Conservation (phyloP, 2,888 invertebrate genomes). For the Chirona hameri region DNA sequence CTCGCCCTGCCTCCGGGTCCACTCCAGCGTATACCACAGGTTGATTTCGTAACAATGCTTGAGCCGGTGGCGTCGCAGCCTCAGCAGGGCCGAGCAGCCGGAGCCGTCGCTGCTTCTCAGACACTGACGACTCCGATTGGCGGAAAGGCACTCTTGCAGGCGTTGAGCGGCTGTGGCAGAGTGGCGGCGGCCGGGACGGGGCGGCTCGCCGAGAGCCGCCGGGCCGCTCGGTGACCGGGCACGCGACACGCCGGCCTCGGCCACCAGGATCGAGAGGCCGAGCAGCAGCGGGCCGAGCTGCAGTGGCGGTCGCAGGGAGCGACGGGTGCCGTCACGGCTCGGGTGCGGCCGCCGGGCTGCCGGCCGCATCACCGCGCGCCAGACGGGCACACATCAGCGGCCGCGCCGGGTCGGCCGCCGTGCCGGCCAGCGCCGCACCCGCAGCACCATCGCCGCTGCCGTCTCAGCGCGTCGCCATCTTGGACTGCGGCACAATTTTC, state of each 20-base stretch:
- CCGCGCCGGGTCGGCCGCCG: background rate
- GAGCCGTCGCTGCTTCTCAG: background rate
- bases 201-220: background rate
- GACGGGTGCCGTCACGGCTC: background rate
- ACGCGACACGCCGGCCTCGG: background rate
- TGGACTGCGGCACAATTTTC: no score
- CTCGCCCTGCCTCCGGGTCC: background rate
- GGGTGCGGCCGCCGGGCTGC: background rate
- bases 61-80: background rate
- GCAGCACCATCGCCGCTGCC: background rate
- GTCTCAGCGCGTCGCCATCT: background rate
- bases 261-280: background rate
- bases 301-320: no score
- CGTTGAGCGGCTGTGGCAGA: background rate
- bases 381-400: background rate
- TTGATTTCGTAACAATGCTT: background rate
- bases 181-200: background rate
- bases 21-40: background rate
- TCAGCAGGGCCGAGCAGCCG: background rate
- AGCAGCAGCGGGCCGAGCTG: no score
- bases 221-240: background rate
- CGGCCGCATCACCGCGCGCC: background rate
- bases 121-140: background rate
- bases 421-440: background rate
- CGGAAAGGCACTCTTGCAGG: constrained; percentile 5